phyloP scores from a whole-genome alignment of 2,888 invertebrate species.

The Nomada lathburiana region DNA sequence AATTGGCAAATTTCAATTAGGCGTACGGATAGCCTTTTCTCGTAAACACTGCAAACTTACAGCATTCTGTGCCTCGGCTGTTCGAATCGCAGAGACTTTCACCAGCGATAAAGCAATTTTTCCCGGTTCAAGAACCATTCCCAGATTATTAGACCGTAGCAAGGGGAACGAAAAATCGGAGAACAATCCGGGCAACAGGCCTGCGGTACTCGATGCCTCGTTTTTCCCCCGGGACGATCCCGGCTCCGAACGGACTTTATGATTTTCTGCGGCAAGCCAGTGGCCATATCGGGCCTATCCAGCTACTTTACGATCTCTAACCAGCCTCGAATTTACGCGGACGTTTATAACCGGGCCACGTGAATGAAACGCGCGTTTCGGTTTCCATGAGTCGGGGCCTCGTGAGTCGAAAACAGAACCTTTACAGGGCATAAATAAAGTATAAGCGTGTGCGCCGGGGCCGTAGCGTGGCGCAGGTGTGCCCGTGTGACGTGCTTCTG shows the following conservation, averaged over 20 bases:
- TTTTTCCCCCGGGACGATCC: conserved; percentile 28
- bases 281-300: conserved; percentile 66
- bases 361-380: conserved; percentile 74
- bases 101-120: background rate
- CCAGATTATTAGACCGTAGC: background rate
- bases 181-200: conserved; percentile 42
- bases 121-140: background rate
- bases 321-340: conserved; percentile 81
- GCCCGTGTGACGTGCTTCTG: conserved; percentile 71
- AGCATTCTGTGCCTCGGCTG: too few relatives aligned
- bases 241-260: conserved; percentile 73
- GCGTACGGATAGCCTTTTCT: too few relatives aligned
- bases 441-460: conserved; percentile 54
- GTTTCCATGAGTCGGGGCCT: conserved; percentile 63
- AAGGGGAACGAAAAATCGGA: conserved; percentile 22
- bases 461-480: conserved; percentile 64
- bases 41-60: too few relatives aligned
- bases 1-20: too few relatives aligned
- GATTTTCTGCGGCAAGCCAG: conserved; percentile 72
- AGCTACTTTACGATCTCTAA: conserved; percentile 77
- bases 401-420: conserved; percentile 67
- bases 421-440: conserved; percentile 74
- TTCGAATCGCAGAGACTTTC: too few relatives aligned
- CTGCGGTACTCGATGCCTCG: conserved; percentile 22
- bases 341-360: conserved; percentile 80